Evolutionary conservation across 2,113 vertebrate genomes (phyloP).

Genomic region (Pitta sordida): DNA sequence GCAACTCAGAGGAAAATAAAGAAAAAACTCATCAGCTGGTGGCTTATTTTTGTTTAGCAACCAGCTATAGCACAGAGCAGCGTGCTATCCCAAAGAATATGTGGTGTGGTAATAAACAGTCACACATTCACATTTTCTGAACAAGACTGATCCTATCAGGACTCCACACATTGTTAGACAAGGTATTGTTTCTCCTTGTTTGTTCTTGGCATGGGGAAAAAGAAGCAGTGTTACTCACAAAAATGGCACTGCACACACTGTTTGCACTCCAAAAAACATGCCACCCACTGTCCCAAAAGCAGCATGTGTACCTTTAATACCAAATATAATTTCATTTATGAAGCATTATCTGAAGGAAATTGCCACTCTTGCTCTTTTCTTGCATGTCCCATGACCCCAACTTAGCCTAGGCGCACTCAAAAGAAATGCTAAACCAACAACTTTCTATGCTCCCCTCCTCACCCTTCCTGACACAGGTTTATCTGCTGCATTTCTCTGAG

Average conservation of each 20-base stretch:
- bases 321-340: background rate
- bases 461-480: background rate
- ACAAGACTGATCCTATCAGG: background rate
- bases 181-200: background rate
- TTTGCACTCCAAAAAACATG: background rate
- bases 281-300: background rate
- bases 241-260: too few species aligned
- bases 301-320: background rate
- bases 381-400: background rate
- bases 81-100: background rate
- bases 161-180: background rate
- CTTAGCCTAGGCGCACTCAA: background rate
- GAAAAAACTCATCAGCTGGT: too few species aligned
- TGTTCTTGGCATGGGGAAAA: background rate
- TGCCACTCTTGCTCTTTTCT: background rate
- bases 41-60: background rate
- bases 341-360: background rate
- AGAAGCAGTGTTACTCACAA: too few species aligned
- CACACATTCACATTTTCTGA: background rate
- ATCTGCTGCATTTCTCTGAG: background rate
- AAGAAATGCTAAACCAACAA: background rate
- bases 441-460: background rate
- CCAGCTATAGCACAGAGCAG: background rate
- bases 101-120: background rate
- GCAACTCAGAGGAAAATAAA: background rate